Conservation (phyloP, 2,888 invertebrate genomes). For the Zaprionus obscuricornis region DNA sequence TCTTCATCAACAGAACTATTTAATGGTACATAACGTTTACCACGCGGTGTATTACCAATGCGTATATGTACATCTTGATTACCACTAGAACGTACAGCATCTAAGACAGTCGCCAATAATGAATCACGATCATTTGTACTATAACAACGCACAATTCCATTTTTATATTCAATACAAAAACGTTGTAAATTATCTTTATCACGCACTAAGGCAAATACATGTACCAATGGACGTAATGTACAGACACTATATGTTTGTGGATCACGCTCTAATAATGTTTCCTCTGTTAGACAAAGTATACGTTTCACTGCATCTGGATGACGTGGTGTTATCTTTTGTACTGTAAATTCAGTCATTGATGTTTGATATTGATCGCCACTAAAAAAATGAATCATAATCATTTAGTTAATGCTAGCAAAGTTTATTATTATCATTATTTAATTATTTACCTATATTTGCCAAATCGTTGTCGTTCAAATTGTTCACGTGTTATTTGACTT, state of each 20-base stretch:
- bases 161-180: slow-evolving; percentile 96
- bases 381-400: slow-evolving; percentile 72
- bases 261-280: slow-evolving; percentile 97
- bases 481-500: slow-evolving; percentile 92
- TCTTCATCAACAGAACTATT: slow-evolving; percentile 97
- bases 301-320: slow-evolving; percentile 94
- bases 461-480: slow-evolving; percentile 93
- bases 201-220: slow-evolving; percentile 96
- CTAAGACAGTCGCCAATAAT: slow-evolving; percentile 95
- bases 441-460: slow-evolving; percentile 94
- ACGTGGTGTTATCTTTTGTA: slow-evolving; percentile 94
- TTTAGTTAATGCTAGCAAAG: not conserved
- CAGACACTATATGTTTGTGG: slow-evolving; percentile 97
- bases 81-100: slow-evolving; percentile 98
- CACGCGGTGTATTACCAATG: slow-evolving; percentile 92
- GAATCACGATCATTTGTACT: slow-evolving; percentile 98
- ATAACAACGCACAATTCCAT: slow-evolving; percentile 94
- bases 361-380: slow-evolving; percentile 98
- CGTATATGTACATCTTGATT: slow-evolving; percentile 98
- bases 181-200: slow-evolving; percentile 96
- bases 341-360: slow-evolving; percentile 97
- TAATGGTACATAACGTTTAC: slow-evolving; percentile 94
- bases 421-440: slow-evolving; percentile 78
- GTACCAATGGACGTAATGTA: slow-evolving; percentile 91
- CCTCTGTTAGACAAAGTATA: slow-evolving; percentile 96